These are phyloP conservation scores for Plectrocnemia conspersa DNA, from an alignment of 1,140 invertebrate species.

Conservation along the genomic window DNA sequence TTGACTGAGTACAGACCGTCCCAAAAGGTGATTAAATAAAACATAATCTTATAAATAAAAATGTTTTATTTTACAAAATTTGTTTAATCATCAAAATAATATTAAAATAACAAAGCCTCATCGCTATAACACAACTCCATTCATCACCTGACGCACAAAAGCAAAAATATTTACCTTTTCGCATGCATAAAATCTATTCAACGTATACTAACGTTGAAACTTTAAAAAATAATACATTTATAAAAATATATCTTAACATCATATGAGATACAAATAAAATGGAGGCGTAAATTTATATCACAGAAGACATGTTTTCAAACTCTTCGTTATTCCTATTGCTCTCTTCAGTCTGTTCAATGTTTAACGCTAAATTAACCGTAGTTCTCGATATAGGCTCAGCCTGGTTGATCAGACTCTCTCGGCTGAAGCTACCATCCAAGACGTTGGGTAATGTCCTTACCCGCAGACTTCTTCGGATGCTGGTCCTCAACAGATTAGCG, in stretches of 20 bases:
- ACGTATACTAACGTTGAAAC: background rate
- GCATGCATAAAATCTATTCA: background rate
- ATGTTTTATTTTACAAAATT: no score
- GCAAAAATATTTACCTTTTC: background rate
- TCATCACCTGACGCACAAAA: no score
- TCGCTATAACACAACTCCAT: no score
- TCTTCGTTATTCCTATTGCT: slow-evolving; percentile 14
- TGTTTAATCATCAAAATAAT: no score
- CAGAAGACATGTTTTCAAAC: slow-evolving; percentile 14
- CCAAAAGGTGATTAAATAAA: no score
- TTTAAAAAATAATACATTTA: slow-evolving; percentile 5
- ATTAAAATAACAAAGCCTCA: no score
- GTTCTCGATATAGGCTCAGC: slow-evolving; percentile 47
- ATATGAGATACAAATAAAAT: slow-evolving; percentile 10
- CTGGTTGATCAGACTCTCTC: slow-evolving; percentile 43
- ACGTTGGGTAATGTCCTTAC: slow-evolving; percentile 44
- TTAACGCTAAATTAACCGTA: slow-evolving; percentile 7
- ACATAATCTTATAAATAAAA: no score
- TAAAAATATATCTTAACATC: background rate
- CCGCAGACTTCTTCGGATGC: slow-evolving; percentile 44
- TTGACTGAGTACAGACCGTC: no score
- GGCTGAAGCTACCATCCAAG: slow-evolving; percentile 42
- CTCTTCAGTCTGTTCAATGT: slow-evolving; percentile 13
- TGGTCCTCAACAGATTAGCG: slow-evolving; percentile 45
- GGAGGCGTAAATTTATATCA: slow-evolving; percentile 17